Conservation (phyloP, 2,113 vertebrate species). For the Microcebus jonahi region DNA sequence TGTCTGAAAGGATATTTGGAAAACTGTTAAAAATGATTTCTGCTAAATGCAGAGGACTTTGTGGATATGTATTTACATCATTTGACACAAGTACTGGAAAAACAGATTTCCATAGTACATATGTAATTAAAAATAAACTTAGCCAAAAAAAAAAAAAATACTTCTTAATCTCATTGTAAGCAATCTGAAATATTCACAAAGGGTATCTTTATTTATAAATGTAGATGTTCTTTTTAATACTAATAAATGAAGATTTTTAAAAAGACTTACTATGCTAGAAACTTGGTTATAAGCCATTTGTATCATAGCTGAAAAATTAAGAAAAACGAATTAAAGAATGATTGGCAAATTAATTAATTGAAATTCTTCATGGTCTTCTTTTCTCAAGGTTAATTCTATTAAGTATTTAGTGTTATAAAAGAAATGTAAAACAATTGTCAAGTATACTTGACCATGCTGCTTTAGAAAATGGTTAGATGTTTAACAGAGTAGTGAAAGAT, state of each 20-base stretch:
- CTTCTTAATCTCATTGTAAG: not conserved
- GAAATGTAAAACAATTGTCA: not conserved
- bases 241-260: not conserved
- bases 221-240: conserved; percentile 34
- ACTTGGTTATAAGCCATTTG: not conserved
- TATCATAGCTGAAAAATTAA: not conserved
- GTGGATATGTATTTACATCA: not conserved
- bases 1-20: not conserved
- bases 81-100: not conserved
- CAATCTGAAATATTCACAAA: not conserved
- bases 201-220: not conserved
- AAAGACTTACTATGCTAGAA: not conserved
- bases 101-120: not conserved
- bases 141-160: not conserved
- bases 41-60: not conserved
- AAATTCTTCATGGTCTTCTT: not conserved
- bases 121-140: conserved; percentile 32
- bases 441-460: not conserved
- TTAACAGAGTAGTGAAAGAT: not conserved
- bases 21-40: not conserved
- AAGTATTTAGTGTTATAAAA: not conserved
- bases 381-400: conserved; percentile 10
- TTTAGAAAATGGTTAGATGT: not conserved
- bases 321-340: conserved; percentile 5
- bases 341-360: conserved; percentile 30